A percentile compares a stretch with the other conserved stretches of the same genome.
These are phyloP conservation scores for Luffia ferchaultella DNA, from an alignment of 2,888 invertebrate genomes.

Conservation along the genomic window DNA sequence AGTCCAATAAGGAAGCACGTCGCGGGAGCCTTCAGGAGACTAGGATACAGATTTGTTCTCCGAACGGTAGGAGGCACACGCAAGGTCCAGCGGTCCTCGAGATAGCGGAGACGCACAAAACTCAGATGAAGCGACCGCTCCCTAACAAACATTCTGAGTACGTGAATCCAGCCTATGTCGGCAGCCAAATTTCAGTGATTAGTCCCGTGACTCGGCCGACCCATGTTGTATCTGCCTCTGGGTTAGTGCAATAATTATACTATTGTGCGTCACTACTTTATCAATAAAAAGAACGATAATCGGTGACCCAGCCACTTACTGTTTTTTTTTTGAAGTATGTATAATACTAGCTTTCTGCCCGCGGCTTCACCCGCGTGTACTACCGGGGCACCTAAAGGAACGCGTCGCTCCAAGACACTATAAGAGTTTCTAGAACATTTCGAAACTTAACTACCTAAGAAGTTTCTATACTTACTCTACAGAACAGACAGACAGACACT, in stretches of 20 bases:
- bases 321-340: too few relatives aligned
- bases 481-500: too few relatives aligned
- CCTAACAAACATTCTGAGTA: conserved; percentile 34
- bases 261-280: too few relatives aligned
- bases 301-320: too few relatives aligned
- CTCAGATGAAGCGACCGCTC: conserved; percentile 14
- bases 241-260: conserved; percentile 20
- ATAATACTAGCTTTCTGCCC: too few relatives aligned
- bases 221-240: conserved; percentile 20
- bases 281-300: too few relatives aligned
- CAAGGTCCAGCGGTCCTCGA: conserved; percentile 11
- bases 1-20: neutral
- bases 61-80: conserved; percentile 11
- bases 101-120: neutral
- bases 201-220: neutral
- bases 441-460: too few relatives aligned
- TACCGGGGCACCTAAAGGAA: too few relatives aligned
- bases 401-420: too few relatives aligned
- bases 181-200: conserved; percentile 31
- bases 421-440: too few relatives aligned
- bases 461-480: too few relatives aligned
- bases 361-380: too few relatives aligned
- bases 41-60: conserved; percentile 6
- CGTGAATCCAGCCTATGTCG: conserved; percentile 40
- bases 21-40: conserved; percentile 1